A percentile compares a stretch with the other conserved stretches of the same genome.
phyloP scores from a whole-genome alignment of 2,797 vertebrate species.

The Pseudomugil tenellus region DNA sequence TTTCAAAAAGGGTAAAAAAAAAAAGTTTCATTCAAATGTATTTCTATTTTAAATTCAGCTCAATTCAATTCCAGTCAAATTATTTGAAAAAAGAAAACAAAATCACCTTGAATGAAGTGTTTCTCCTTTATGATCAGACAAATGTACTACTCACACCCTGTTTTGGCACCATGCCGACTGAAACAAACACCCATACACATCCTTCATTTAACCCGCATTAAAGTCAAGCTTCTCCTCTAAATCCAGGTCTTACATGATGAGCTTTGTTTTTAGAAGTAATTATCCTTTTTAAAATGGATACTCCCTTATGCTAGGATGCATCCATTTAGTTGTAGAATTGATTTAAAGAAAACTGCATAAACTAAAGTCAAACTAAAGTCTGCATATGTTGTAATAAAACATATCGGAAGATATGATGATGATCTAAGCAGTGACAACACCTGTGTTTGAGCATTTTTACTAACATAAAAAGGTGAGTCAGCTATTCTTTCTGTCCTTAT shows the following conservation, averaged over 20 bases:
- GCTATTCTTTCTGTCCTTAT: constrained; percentile 7
- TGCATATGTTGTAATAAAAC: not conserved
- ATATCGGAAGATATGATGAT: constrained; percentile 14
- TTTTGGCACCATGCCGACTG: constrained; percentile 36
- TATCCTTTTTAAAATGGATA: not conserved
- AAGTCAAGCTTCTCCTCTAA: constrained; percentile 19
- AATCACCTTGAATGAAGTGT: constrained; percentile 1
- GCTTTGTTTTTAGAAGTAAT: constrained; percentile 12
- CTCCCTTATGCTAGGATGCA: not conserved
- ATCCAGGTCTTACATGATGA: constrained; percentile 13
- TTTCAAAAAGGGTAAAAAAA: not conserved
- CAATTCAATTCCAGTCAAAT: too few species aligned
- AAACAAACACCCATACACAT: constrained; percentile 51
- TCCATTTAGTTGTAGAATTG: not conserved
- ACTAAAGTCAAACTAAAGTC: not conserved
- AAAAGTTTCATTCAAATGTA: too few species aligned
- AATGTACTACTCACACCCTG: constrained; percentile 24
- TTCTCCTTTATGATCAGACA: constrained; percentile 6
- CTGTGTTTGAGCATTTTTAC: constrained; percentile 36
- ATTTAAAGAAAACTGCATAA: not conserved
- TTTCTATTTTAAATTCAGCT: too few species aligned
- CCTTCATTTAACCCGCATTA: constrained; percentile 54
- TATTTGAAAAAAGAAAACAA: not conserved
- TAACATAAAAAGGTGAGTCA: constrained; percentile 17
- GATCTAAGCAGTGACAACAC: constrained; percentile 33